phyloP scores from a whole-genome alignment of 2,888 invertebrate genomes.

The Drosophila longiperda region DNA sequence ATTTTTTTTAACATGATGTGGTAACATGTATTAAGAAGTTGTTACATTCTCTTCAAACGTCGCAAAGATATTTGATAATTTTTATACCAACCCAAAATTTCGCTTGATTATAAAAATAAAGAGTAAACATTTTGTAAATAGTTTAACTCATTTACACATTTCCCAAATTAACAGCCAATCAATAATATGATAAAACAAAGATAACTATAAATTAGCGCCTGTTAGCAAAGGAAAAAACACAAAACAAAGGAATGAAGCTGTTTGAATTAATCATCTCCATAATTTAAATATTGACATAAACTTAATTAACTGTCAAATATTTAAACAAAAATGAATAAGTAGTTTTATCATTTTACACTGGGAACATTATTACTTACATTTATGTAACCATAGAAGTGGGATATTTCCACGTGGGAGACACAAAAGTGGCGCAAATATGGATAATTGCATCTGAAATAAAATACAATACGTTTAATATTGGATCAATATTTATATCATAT shows the following conservation, averaged over 20 bases:
- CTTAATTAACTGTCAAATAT: not conserved
- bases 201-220: not conserved
- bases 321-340: not conserved
- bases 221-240: not conserved
- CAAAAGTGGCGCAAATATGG: not conserved
- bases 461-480: not conserved
- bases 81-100: not conserved
- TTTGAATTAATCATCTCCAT: not conserved
- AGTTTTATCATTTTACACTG: not conserved
- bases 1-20: not conserved
- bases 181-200: not conserved
- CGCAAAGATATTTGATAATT: not conserved
- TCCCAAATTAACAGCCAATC: not conserved
- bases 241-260: not conserved
- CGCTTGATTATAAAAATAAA: not conserved
- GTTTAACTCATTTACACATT: not conserved
- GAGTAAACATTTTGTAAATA: not conserved
- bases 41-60: not conserved
- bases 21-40: not conserved
- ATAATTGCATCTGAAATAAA: not conserved
- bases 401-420: not conserved
- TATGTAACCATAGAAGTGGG: not conserved
- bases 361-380: not conserved
- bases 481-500: not conserved
- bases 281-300: not conserved